phyloP scores from a whole-genome alignment of 2,797 vertebrate species.

The Champsocephalus gunnari region DNA sequence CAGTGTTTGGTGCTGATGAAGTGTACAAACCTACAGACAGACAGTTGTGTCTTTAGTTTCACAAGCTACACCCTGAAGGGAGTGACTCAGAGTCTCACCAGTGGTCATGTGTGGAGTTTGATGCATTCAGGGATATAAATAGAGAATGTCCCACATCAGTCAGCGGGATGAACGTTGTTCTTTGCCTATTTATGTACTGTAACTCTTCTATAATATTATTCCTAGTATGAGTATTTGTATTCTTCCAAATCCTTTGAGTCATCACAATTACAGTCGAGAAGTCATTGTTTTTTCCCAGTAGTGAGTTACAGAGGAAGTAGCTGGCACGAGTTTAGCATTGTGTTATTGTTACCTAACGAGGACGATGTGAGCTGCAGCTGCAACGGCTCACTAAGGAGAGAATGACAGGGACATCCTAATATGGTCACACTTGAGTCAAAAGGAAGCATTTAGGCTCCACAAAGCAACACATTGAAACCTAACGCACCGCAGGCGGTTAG shows the following conservation, averaged over 20 bases:
- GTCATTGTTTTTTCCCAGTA: not conserved
- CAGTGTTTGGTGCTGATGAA: not conserved
- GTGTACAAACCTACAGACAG: not conserved
- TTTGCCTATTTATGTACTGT: not conserved
- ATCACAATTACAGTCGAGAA: not conserved
- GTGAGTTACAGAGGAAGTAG: slow-evolving; percentile 33
- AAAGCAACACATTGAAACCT: slow-evolving; percentile 4
- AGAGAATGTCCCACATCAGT: slow-evolving; percentile 2
- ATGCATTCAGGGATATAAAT: slow-evolving; percentile 14
- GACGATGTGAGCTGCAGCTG: slow-evolving; percentile 61
- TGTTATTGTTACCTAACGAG: slow-evolving; percentile 45
- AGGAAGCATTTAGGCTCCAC: not conserved
- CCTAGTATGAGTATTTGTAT: not conserved
- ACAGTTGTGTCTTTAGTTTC: slow-evolving; percentile 6
- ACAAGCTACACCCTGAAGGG: slow-evolving; percentile 2
- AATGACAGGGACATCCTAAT: slow-evolving; percentile 62
- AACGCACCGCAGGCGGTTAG: slow-evolving; percentile 9
- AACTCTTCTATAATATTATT: slow-evolving; percentile 1
- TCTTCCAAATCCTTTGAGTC: slow-evolving; percentile 5
- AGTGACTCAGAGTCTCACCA: slow-evolving; percentile 24
- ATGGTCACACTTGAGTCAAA: slow-evolving; percentile 51
- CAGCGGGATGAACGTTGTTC: not conserved
- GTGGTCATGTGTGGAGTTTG: slow-evolving; percentile 3
- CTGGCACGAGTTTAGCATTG: slow-evolving; percentile 17
- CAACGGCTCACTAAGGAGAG: slow-evolving; percentile 51